Base-by-base conservation (phyloP, 1,140 invertebrate genomes). In the Saccostrea echinata region DNA sequence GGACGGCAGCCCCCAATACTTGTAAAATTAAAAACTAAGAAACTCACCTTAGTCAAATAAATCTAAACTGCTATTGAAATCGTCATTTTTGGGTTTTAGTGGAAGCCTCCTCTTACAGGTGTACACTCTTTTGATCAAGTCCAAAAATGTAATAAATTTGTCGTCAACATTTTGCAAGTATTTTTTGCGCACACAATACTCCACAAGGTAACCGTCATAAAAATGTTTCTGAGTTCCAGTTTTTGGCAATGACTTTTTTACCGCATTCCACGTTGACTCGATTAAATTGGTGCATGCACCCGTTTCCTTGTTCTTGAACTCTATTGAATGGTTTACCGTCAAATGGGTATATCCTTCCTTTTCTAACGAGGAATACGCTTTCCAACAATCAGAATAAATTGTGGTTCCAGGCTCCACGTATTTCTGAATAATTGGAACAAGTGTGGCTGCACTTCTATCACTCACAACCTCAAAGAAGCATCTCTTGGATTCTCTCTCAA, bases 231-330 rank as follows among this genome's bases (percentile, higher is more conserved):
- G 30, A 9, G 61, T 71, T 33, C 61, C 57, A 35, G 35, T 68
- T 1, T 16, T 68, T 68, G 84, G 84, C 0, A 85, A 21, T 11
- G 84, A 85, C 43, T 85, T 85, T 53, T 86, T 86, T 43, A 83
- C n/a, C 3, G 80, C 81, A 12, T 30, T 35, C 80, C 80, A 83
- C n/a, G 53, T 87, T 0, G 30, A 55, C 53, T 87, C 86, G 24
- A 64, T 83, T 1, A 81, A 83, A 24, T 87, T 83, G 0, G 80
- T 87, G 27, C 71, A 76, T 0, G 80, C 55, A n/a, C 80, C 85
- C 6, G 80, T 64, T 3, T 86, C 51, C 8, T 12, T 21, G 52
- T 86, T 1, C 13, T 24, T 27, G 1, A 53, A 80, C 11, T 86
- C 3, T n/a, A 84, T 55, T 11, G 61, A 71, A 33, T 86, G 85